Evolutionary conservation across 2,888 invertebrate genomes (phyloP).

Genomic region (Hypomecis punctinalis): DNA sequence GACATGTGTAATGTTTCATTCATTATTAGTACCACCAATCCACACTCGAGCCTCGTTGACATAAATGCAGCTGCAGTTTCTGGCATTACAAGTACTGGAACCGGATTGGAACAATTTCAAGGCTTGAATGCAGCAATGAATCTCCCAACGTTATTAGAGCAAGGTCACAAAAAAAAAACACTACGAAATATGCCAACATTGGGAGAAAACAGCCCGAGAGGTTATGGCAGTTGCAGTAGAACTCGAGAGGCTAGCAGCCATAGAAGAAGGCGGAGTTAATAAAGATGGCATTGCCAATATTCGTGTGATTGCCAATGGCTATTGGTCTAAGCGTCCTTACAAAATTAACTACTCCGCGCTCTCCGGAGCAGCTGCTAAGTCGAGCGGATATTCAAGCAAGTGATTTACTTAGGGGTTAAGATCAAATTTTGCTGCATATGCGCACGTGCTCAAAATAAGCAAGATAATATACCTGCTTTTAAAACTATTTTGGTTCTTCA

Average conservation of each 20-base stretch:
- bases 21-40: background rate
- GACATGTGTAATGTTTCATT: background rate
- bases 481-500: conserved; percentile 27
- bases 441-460: conserved; percentile 24
- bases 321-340: conserved; percentile 38
- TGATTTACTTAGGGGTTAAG: conserved; percentile 34
- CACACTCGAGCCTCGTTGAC: background rate
- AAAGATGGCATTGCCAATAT: conserved; percentile 34
- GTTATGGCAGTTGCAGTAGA: conserved; percentile 23
- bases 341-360: conserved; percentile 40
- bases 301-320: conserved; percentile 40
- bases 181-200: background rate
- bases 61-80: background rate
- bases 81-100: background rate
- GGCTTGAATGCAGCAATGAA: background rate
- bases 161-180: background rate
- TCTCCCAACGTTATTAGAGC: background rate
- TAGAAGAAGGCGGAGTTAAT: conserved; percentile 26
- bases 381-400: conserved; percentile 33
- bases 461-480: conserved; percentile 28
- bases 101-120: background rate
- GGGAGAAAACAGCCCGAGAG: background rate
- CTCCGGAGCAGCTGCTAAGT: conserved; percentile 42
- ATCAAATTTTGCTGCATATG: conserved; percentile 43
- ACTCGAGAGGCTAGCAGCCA: conserved; percentile 32